Conservation (phyloP, 2,113 vertebrate species). For the Mustelus asterias region DNA sequence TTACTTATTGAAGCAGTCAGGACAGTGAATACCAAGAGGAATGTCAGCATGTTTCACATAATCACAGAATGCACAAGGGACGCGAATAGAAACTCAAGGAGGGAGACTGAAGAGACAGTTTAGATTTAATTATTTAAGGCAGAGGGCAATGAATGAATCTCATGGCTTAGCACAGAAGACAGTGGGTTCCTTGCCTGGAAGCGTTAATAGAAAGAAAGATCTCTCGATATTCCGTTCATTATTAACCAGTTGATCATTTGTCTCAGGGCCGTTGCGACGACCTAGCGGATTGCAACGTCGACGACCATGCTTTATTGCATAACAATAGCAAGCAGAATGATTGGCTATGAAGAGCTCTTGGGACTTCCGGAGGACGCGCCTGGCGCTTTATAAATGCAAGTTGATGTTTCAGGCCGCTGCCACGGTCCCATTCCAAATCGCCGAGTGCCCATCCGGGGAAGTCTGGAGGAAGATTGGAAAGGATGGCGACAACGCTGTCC, state of each 20-base stretch:
- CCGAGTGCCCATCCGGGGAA: not conserved
- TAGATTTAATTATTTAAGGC: not conserved
- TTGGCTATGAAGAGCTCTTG: not conserved
- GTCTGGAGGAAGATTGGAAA: not conserved
- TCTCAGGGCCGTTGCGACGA: too few relatives aligned
- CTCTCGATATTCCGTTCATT: not conserved
- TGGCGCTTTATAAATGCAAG: not conserved
- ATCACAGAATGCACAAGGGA: not conserved
- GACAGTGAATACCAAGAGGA: not conserved
- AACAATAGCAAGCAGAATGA: not conserved
- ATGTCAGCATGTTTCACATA: not conserved
- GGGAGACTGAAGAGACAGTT: not conserved
- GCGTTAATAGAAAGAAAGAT: too few relatives aligned
- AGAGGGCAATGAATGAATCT: not conserved
- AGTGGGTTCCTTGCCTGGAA: not conserved
- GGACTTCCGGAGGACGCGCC: not conserved
- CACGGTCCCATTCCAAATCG: not conserved
- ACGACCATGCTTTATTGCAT: not conserved
- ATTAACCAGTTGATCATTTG: not conserved
- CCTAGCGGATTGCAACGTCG: not conserved
- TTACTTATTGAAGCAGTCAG: not conserved
- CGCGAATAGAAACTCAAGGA: not conserved
- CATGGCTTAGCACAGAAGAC: not conserved
- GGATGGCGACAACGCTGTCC: not conserved
- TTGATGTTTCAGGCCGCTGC: not conserved